These are phyloP conservation scores for Drosophila obscura DNA, from an alignment of 1,140 invertebrate species.

Conservation along the genomic window DNA sequence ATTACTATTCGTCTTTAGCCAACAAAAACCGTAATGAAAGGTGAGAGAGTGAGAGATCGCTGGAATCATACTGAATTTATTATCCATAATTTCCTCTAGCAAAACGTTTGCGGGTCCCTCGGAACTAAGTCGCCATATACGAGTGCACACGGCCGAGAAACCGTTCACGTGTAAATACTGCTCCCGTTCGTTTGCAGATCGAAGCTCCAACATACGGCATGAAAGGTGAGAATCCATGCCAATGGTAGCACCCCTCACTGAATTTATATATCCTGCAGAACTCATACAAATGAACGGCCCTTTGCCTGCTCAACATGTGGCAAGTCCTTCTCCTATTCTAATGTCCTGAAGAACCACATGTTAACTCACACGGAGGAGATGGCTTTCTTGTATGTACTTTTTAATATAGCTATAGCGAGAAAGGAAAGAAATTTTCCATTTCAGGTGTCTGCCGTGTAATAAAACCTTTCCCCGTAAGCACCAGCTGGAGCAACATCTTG, in stretches of 20 bases:
- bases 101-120: conserved; percentile 78
- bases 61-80: too few species aligned
- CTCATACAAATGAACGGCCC: conserved; percentile 90
- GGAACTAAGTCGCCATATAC: conserved; percentile 74
- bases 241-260: not conserved
- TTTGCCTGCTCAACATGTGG: conserved; percentile 89
- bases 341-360: conserved; percentile 87
- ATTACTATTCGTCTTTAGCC: too few species aligned
- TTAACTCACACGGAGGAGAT: conserved; percentile 83
- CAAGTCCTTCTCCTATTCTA: conserved; percentile 89
- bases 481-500: too few species aligned
- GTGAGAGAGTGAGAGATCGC: too few species aligned
- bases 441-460: not conserved
- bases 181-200: conserved; percentile 88
- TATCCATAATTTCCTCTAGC: not conserved
- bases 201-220: conserved; percentile 86
- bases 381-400: conserved; percentile 70
- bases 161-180: conserved; percentile 90
- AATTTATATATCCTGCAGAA: conserved; percentile 44
- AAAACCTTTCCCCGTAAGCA: not conserved
- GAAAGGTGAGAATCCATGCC: conserved; percentile 83
- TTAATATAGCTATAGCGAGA: not conserved
- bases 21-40: too few species aligned
- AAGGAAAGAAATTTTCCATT: conserved; percentile 5
- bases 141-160: conserved; percentile 80